phyloP scores from a whole-genome alignment of 2,113 vertebrate species.

The Dinomys branickii region DNA sequence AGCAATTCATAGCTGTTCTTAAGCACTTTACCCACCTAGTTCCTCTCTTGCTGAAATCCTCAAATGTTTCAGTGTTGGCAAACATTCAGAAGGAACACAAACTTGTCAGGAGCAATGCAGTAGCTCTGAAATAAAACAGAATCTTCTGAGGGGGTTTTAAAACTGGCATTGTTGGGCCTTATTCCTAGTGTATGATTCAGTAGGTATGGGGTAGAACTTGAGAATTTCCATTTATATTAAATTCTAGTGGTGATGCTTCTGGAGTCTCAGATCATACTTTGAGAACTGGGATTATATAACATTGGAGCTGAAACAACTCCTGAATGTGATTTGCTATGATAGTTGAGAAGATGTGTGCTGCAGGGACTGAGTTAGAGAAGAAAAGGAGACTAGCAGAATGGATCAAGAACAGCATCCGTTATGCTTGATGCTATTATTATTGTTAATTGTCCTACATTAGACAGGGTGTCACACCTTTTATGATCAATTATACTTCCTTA shows the following conservation, averaged over 20 bases:
- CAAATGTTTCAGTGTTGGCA: background rate
- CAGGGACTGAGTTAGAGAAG: background rate
- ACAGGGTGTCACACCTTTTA: background rate
- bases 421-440: background rate
- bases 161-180: too few species aligned
- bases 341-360: background rate
- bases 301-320: background rate
- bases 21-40: background rate
- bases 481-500: background rate
- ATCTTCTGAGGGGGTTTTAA: background rate
- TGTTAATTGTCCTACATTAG: background rate
- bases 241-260: background rate
- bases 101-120: background rate
- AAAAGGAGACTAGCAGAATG: background rate
- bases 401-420: background rate
- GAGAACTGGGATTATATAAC: background rate
- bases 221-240: background rate
- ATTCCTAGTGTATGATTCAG: background rate
- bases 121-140: background rate
- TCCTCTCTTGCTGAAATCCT: background rate
- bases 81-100: background rate
- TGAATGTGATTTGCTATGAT: background rate
- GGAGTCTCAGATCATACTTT: background rate
- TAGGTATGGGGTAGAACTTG: background rate
- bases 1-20: background rate